Conservation (phyloP, 1,140 invertebrate genomes). For the Hyposmocoma kahamanoa region DNA sequence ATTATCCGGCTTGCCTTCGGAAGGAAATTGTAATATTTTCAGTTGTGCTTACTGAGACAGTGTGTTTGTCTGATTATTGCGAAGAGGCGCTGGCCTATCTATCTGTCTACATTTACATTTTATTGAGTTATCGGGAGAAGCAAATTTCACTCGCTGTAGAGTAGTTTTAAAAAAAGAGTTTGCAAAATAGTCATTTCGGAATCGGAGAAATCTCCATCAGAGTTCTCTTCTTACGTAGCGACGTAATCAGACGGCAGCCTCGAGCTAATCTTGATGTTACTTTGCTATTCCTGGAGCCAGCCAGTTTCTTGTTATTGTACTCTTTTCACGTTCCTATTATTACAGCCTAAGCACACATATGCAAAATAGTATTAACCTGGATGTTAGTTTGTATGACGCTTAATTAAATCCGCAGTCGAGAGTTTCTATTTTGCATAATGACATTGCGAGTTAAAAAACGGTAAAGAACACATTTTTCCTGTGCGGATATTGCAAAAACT, state of each 20-base stretch:
- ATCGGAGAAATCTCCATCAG: slow-evolving; percentile 35
- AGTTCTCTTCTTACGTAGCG: slow-evolving; percentile 44
- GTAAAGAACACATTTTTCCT: slow-evolving; percentile 17
- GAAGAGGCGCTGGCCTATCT: background rate
- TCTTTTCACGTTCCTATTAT: slow-evolving; percentile 36
- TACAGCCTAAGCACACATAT: slow-evolving; percentile 16
- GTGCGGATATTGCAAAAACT: slow-evolving; percentile 27
- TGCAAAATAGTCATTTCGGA: slow-evolving; percentile 27
- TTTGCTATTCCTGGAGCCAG: slow-evolving; percentile 38
- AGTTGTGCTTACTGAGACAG: background rate
- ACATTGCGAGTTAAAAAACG: slow-evolving; percentile 25
- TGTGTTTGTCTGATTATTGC: background rate
- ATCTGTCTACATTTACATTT: slow-evolving; percentile 16
- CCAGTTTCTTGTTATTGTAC: slow-evolving; percentile 44
- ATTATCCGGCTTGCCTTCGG: slow-evolving; percentile 4
- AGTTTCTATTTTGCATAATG: slow-evolving; percentile 23
- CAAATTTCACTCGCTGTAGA: background rate
- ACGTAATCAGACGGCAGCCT: slow-evolving; percentile 58
- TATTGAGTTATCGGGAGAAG: background rate
- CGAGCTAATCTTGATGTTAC: slow-evolving; percentile 59
- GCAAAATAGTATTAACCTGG: background rate
- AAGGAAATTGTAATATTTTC: background rate
- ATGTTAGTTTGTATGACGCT: background rate
- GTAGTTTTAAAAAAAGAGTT: slow-evolving; percentile 8
- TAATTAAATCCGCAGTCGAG: slow-evolving; percentile 10